Evolutionary conservation across 2,888 invertebrate species (phyloP).

Genomic region (Xylota segnis): DNA sequence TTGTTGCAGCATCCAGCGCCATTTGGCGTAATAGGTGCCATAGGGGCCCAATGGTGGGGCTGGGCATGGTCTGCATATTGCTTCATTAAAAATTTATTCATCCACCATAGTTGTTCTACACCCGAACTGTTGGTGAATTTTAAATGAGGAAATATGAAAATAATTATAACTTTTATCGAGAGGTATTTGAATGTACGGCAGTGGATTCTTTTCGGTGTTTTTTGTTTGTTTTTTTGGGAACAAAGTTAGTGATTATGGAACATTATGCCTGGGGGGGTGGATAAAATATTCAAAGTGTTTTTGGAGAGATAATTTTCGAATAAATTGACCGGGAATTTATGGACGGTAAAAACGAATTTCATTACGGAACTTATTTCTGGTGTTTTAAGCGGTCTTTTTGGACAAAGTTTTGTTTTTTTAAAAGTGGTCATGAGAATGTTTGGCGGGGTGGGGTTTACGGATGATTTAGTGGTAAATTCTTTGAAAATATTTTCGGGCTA

Average conservation of each 20-base stretch:
- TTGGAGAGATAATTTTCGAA: conserved; percentile 54
- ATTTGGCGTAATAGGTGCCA: conserved; percentile 49
- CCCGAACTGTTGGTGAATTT: conserved; percentile 38
- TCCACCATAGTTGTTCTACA: conserved; percentile 32
- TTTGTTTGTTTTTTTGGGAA: neutral
- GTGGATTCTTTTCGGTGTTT: conserved; percentile 19
- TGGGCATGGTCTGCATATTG: conserved; percentile 61
- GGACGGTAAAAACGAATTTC: conserved; percentile 55
- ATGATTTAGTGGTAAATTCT: neutral
- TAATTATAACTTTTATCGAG: conserved; percentile 67
- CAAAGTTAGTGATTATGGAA: conserved; percentile 24
- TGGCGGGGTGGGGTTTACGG: neutral
- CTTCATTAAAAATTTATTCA: conserved; percentile 66
- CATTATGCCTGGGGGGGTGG: conserved; percentile 1
- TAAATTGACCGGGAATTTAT: conserved; percentile 62
- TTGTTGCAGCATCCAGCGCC: conserved; percentile 56
- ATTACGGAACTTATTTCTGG: conserved; percentile 30
- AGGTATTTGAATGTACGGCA: conserved; percentile 27
- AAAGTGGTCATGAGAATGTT: neutral
- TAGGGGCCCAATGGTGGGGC: conserved; percentile 20
- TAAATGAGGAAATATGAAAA: conserved; percentile 61
- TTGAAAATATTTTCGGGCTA: neutral
- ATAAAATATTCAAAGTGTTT: conserved; percentile 64
- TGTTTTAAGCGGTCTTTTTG: neutral
- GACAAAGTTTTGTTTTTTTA: neutral